A percentile compares a stretch with the other conserved stretches of the same genome.
Conservation (phyloP, 2,888 invertebrate species). For the Agonopterix heracliana region DNA sequence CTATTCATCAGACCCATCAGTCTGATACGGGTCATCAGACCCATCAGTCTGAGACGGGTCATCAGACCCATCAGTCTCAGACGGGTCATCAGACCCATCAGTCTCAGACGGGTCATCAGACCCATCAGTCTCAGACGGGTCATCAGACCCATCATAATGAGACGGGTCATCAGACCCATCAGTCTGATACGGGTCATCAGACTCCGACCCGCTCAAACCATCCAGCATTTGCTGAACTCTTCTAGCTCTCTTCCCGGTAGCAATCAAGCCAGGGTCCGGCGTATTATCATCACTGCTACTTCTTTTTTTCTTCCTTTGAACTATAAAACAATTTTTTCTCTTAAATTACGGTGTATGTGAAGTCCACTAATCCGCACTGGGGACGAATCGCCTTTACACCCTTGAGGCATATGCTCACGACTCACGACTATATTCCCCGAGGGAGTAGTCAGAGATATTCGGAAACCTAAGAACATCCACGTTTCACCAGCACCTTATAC, state of each 20-base stretch:
- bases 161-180: constrained; percentile 70
- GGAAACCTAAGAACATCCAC: too few species aligned
- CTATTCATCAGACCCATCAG: constrained; percentile 69
- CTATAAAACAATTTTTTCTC: constrained; percentile 3
- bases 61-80: too few species aligned
- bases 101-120: too few species aligned
- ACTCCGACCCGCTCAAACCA: constrained; percentile 36
- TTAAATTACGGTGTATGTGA: neutral
- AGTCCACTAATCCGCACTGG: neutral
- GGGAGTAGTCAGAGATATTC: too few species aligned
- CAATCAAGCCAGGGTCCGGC: constrained; percentile 23
- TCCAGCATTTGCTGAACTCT: constrained; percentile 23
- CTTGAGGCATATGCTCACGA: too few species aligned
- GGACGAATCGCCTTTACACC: too few species aligned
- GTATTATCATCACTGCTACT: constrained; percentile 15
- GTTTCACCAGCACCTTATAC: too few species aligned
- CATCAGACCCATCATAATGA: too few species aligned
- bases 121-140: too few species aligned
- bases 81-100: too few species aligned
- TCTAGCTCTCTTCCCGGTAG: constrained; percentile 44
- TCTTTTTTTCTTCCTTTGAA: constrained; percentile 18
- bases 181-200: constrained; percentile 62
- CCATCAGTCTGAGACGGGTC: too few species aligned
- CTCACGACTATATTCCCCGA: too few species aligned
- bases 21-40: constrained; percentile 60